Evolutionary conservation across 2,113 vertebrate genomes (phyloP).

Genomic region (Eira barbara): DNA sequence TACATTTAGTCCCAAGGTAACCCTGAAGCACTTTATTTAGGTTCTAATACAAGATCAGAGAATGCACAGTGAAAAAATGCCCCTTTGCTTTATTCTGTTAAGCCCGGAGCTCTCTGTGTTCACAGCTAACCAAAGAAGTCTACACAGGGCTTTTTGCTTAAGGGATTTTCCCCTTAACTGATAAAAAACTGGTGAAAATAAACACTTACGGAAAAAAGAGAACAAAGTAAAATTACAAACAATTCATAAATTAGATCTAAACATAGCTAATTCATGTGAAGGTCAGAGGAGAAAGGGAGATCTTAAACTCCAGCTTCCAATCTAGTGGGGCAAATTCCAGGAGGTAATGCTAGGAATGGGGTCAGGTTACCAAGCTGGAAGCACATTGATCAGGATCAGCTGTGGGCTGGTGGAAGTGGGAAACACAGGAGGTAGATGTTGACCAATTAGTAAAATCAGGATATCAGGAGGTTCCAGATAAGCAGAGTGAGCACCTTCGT

Average conservation of each 20-base stretch:
- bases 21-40: slow-evolving; percentile 24
- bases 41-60: slow-evolving; percentile 51
- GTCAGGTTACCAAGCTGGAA: neutral
- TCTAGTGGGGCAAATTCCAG: neutral
- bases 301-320: neutral
- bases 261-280: neutral
- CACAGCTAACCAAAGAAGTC: neutral
- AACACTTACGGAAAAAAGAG: neutral
- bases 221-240: slow-evolving; percentile 1
- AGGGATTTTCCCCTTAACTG: neutral
- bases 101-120: neutral
- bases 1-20: slow-evolving; percentile 38
- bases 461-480: neutral
- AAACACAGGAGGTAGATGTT: neutral
- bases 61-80: slow-evolving; percentile 4
- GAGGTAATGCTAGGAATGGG: neutral
- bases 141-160: neutral
- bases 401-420: rapidly evolving
- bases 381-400: neutral
- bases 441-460: neutral
- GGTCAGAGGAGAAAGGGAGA: neutral
- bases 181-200: neutral
- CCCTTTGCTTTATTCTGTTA: slow-evolving; percentile 29
- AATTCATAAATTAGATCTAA: neutral
- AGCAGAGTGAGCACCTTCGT: neutral